phyloP scores from a whole-genome alignment of 2,113 vertebrate species.

The Anoplopoma fimbria region DNA sequence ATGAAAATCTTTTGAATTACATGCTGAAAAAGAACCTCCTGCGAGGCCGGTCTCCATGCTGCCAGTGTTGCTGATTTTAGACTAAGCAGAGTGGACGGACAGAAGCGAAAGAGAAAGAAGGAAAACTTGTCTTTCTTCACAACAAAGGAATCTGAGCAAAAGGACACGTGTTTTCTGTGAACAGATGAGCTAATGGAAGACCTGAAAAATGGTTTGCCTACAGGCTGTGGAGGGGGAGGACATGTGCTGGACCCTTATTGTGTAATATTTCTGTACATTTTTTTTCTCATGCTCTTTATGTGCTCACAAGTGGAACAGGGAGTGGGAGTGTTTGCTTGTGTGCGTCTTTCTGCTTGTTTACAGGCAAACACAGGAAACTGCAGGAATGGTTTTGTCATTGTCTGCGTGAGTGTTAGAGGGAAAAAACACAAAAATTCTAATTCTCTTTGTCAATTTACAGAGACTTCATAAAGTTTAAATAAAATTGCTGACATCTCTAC shows the following conservation, averaged over 20 bases:
- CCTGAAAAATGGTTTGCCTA: constrained; percentile 31
- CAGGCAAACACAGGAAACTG: constrained; percentile 17
- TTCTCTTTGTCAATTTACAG: constrained; percentile 61
- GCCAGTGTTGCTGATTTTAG: constrained; percentile 17
- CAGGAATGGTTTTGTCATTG: constrained; percentile 6
- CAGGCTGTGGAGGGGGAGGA: constrained; percentile 25
- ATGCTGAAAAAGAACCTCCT: constrained; percentile 28
- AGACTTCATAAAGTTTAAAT: constrained; percentile 66
- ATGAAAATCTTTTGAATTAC: constrained; percentile 68
- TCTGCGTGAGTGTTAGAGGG: constrained; percentile 12
- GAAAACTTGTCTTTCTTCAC: constrained; percentile 15
- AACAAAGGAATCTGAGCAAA: constrained; percentile 30
- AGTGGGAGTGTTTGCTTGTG: constrained; percentile 33
- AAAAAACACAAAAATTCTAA: constrained; percentile 54
- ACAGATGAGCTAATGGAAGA: constrained; percentile 42
- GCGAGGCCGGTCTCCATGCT: constrained; percentile 21
- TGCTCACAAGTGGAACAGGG: constrained; percentile 48
- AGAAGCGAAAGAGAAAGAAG: neutral
- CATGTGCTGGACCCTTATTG: constrained; percentile 48
- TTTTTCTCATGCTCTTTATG: constrained; percentile 63
- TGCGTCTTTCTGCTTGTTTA: constrained; percentile 25
- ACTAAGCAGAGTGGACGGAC: constrained; percentile 5
- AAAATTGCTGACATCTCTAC: constrained; percentile 69
- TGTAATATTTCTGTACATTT: constrained; percentile 61
- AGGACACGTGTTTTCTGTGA: constrained; percentile 41